Conservation (phyloP, 2,113 vertebrate genomes). For the Anguilla rostrata region DNA sequence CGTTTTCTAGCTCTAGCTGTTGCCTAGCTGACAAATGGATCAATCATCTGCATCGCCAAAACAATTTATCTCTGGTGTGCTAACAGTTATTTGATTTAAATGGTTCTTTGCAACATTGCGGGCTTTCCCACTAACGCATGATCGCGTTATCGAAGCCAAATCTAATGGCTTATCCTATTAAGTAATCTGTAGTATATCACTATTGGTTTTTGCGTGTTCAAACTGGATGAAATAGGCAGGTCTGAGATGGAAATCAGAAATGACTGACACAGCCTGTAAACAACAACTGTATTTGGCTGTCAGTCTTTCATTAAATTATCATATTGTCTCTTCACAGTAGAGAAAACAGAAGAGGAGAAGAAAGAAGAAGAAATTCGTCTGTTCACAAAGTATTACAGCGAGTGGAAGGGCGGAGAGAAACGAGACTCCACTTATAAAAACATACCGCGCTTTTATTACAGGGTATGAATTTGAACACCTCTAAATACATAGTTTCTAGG, state of each 20-base stretch:
- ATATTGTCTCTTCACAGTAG: conserved; percentile 61
- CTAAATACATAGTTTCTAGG: background rate
- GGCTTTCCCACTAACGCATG: too few relatives aligned
- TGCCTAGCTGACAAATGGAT: too few relatives aligned
- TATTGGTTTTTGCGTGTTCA: background rate
- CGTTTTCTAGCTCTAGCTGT: too few relatives aligned
- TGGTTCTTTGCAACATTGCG: too few relatives aligned
- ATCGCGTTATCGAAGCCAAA: too few relatives aligned
- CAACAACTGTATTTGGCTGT: background rate
- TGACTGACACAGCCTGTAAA: background rate
- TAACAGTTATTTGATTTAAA: too few relatives aligned
- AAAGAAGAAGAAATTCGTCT: conserved; percentile 88
- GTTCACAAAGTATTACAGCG: conserved; percentile 88
- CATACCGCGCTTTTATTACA: conserved; percentile 95
- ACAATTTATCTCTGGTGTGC: too few relatives aligned
- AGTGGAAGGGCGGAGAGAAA: conserved; percentile 86
- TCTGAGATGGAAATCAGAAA: background rate
- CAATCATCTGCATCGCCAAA: too few relatives aligned
- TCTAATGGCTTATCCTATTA: too few relatives aligned
- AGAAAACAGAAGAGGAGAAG: conserved; percentile 82
- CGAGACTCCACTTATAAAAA: conserved; percentile 72
- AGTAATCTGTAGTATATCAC: too few relatives aligned
- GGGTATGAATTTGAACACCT: conserved; percentile 69
- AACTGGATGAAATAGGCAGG: background rate
- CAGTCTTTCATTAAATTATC: background rate